Conservation (phyloP, 2,888 invertebrate species). For the Hypercompe scribonia region DNA sequence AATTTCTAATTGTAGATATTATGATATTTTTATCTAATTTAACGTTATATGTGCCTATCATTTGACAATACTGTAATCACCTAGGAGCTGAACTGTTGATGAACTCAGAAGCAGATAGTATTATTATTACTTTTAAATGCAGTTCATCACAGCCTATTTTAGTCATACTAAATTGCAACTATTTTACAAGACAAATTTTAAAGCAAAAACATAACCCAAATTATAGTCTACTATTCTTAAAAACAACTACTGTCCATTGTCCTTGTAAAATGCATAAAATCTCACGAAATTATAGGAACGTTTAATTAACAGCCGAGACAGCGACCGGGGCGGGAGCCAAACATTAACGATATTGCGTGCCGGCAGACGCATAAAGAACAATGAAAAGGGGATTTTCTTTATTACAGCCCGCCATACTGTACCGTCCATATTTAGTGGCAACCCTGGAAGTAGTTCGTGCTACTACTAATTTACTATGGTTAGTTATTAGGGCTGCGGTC, state of each 20-base stretch:
- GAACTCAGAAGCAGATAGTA: neutral
- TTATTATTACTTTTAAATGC: neutral
- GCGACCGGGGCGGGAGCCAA: slow-evolving; percentile 34
- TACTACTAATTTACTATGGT: slow-evolving; percentile 24
- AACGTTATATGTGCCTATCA: too few species aligned
- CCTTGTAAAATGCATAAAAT: slow-evolving; percentile 25
- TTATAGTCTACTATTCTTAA: neutral
- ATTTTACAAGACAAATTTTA: neutral
- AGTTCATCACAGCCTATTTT: neutral
- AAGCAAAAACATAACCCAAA: neutral
- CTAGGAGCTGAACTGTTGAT: neutral
- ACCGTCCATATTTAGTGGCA: slow-evolving; percentile 45
- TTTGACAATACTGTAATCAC: neutral
- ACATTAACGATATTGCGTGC: slow-evolving; percentile 71
- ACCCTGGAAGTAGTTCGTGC: slow-evolving; percentile 19
- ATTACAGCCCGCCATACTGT: slow-evolving; percentile 54
- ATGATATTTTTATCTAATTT: too few species aligned
- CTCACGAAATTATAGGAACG: slow-evolving; percentile 33
- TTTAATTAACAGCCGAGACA: slow-evolving; percentile 50
- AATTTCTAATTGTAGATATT: too few species aligned
- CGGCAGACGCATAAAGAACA: slow-evolving; percentile 76
- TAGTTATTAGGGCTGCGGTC: neutral
- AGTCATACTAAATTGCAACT: neutral
- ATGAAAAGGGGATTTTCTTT: slow-evolving; percentile 75
- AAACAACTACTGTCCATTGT: neutral